Base-by-base conservation (phyloP, 2,797 vertebrate genomes). In the Pitangus sulphuratus region DNA sequence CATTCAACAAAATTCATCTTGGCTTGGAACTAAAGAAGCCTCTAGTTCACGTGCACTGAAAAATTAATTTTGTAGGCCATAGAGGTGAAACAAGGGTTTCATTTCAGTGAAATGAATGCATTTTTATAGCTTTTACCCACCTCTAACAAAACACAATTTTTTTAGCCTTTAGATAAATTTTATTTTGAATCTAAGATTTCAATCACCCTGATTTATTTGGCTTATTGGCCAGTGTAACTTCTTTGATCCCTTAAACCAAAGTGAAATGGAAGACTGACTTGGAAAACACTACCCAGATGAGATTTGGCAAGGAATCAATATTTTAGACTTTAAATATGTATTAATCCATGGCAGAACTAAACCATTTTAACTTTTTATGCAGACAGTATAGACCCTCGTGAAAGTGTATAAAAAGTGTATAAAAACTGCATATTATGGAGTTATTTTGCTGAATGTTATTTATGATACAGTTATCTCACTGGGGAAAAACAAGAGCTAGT, bases 311-410 rank as follows among this genome's bases (percentile, higher is more conserved):
- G 15, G 69, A 89, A 97, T 96, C 81, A 81, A 78, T 93, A 83
- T 93, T 95, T 90, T 85, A 84, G 80, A 86, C 54, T 84, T 91
- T 94, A 96, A 97, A 79, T 88, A 84, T 16, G n/a, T 84, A 93
- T 93, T 97, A 95, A 95, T 93, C 91, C 66, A 65, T 84, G 48
- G 92, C 66, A 93, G 91, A 95, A 96, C 82, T 39, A 95, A 97
- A 90, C 79, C 51, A 70, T 58, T 93, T 91, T 8, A 92, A 93
- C 58, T 93, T 93, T 93, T 76, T 84, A 94, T 92, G 76, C 7
- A 76, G 80, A 58, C 77, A 88, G 24, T 90, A 94, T 95, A 95
- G 84, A 94, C 33, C 21, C 76, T 82, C 70, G 44, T 91, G 74
- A 86, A 94, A 84, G 53, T 48, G 31, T 80, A 89, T 83, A 66